Evolutionary conservation across 35 echinoderm and acorn worm genomes (phyloP).

Genomic region (Acanthaster planci): DNA sequence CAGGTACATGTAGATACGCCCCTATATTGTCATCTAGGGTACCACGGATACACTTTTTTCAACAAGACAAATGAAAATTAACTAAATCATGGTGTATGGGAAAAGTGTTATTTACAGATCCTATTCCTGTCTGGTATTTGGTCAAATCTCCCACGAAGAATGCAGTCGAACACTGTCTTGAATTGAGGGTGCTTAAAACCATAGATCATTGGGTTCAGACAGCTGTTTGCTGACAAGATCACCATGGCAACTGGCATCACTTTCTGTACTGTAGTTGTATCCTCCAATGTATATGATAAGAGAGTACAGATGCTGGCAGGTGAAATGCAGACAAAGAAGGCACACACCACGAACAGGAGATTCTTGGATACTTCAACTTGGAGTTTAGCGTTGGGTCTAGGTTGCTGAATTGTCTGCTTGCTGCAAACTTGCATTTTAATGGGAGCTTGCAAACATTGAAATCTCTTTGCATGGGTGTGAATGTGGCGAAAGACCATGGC

Average conservation of each 20-base stretch:
- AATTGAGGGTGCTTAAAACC: constrained; percentile 78
- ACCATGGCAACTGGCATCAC: constrained; percentile 8
- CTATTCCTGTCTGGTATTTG: constrained; percentile 46
- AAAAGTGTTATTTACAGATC: too few relatives aligned
- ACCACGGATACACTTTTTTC: too few relatives aligned
- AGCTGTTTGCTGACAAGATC: constrained; percentile 24
- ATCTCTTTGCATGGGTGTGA: neutral
- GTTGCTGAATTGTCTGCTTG: too few relatives aligned
- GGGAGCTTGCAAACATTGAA: neutral
- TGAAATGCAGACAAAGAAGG: neutral
- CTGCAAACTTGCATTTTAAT: too few relatives aligned
- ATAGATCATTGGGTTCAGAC: constrained; percentile 84
- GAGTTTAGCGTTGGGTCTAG: neutral
- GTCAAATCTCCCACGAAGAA: constrained; percentile 39
- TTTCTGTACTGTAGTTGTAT: neutral
- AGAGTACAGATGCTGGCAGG: neutral
- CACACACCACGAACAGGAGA: constrained; percentile 26
- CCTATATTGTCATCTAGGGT: too few relatives aligned
- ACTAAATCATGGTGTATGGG: too few relatives aligned
- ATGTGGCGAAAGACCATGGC: neutral
- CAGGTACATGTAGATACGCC: too few relatives aligned
- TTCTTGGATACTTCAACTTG: constrained; percentile 34
- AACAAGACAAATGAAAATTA: too few relatives aligned
- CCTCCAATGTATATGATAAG: neutral
- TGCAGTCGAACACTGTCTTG: constrained; percentile 60